Percentiles rank a stretch among this genome's conserved stretches.
These are phyloP conservation scores for Strix aluco DNA, from an alignment of 2,113 vertebrate genomes.

Conservation along the genomic window DNA sequence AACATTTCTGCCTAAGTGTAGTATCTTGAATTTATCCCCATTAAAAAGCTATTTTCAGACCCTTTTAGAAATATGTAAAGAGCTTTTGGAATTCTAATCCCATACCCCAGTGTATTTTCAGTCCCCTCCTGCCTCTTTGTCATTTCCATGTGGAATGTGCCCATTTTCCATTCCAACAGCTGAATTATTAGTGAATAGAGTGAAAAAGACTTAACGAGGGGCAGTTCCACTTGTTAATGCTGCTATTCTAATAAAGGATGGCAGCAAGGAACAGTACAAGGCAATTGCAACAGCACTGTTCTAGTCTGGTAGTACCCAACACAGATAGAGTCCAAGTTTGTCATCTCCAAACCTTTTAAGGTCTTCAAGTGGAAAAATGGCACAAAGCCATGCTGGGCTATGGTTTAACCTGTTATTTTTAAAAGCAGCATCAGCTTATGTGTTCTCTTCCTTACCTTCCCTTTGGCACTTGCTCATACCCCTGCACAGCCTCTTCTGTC, in stretches of 20 bases:
- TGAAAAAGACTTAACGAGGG: background rate
- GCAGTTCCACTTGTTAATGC: background rate
- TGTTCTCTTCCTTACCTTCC: background rate
- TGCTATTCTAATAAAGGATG: background rate
- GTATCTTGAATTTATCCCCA: background rate
- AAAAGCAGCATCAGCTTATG: background rate
- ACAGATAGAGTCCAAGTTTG: background rate
- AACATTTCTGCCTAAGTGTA: background rate
- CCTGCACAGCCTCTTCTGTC: background rate
- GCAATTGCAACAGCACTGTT: background rate
- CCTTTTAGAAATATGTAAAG: background rate
- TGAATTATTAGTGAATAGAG: background rate
- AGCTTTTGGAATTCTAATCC: background rate
- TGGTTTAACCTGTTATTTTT: background rate
- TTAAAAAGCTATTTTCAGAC: slow-evolving; percentile 1
- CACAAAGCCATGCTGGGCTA: background rate
- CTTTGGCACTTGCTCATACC: background rate
- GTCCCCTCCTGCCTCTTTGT: background rate
- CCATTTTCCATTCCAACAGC: background rate
- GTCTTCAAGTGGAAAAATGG: background rate
- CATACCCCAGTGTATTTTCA: background rate
- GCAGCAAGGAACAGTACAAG: background rate
- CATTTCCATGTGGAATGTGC: background rate
- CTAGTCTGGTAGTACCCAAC: background rate
- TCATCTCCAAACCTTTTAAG: background rate